phyloP scores from a whole-genome alignment of 1,140 invertebrate species.

The Camponotus pennsylvanicus region DNA sequence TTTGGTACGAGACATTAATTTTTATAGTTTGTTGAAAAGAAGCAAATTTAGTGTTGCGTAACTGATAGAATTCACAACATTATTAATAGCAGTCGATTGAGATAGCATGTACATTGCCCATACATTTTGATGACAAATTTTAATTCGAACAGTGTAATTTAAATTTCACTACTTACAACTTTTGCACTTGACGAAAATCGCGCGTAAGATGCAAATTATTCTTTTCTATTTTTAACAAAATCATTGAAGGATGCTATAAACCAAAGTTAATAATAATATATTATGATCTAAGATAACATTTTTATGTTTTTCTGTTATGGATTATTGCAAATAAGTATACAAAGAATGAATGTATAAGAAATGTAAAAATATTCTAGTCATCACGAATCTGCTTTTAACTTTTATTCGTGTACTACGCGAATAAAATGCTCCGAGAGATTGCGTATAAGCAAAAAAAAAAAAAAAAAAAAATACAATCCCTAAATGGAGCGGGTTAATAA shows the following conservation, averaged over 20 bases:
- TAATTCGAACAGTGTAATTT: slow-evolving; percentile 58
- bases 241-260: slow-evolving; percentile 78
- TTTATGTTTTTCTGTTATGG: slow-evolving; percentile 74
- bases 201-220: slow-evolving; percentile 30
- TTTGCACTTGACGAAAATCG: slow-evolving; percentile 72
- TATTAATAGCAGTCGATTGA: background rate
- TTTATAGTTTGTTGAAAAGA: slow-evolving; percentile 2
- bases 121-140: slow-evolving; percentile 8
- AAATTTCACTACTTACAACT: slow-evolving; percentile 77
- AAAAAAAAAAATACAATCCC: slow-evolving; percentile 32
- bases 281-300: slow-evolving; percentile 75
- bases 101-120: background rate
- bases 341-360: slow-evolving; percentile 79
- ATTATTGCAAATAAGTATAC: slow-evolving; percentile 77
- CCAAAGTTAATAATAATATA: slow-evolving; percentile 79
- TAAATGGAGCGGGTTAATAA: slow-evolving; percentile 38
- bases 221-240: slow-evolving; percentile 58
- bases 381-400: slow-evolving; percentile 78
- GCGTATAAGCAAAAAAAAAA: slow-evolving; percentile 30
- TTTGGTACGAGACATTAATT: slow-evolving; percentile 10
- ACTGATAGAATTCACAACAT: slow-evolving; percentile 39
- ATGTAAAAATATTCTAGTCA: slow-evolving; percentile 85
- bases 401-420: slow-evolving; percentile 65
- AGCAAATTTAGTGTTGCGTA: slow-evolving; percentile 39
- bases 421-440: slow-evolving; percentile 62